Percentiles rank a stretch among this genome's conserved stretches.
These are phyloP conservation scores for Bombus confusus DNA, from an alignment of 1,140 invertebrate species.

Conservation along the genomic window DNA sequence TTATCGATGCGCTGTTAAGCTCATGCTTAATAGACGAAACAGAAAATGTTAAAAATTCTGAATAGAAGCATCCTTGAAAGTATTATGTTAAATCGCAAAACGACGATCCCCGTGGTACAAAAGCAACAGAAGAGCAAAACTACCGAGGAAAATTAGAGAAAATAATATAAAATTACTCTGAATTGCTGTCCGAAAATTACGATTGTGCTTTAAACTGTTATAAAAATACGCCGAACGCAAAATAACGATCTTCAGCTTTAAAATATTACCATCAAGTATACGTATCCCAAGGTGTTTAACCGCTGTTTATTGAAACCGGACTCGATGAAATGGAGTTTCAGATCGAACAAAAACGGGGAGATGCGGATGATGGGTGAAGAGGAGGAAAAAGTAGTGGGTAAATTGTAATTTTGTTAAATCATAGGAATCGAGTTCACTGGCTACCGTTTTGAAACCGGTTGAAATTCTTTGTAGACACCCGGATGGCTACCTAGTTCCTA, in stretches of 20 bases:
- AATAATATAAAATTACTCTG: neutral
- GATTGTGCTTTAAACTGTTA: neutral
- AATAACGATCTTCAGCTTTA: neutral
- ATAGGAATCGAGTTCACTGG: neutral
- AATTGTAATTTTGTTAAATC: slow-evolving; percentile 23
- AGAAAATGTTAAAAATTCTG: no score
- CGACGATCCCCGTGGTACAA: neutral
- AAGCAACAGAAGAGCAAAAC: neutral
- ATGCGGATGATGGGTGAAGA: neutral
- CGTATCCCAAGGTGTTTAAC: neutral
- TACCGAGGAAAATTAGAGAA: no score
- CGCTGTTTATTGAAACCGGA: neutral
- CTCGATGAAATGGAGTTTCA: neutral
- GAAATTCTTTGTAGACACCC: slow-evolving; percentile 9
- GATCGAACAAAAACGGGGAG: neutral
- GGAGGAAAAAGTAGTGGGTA: neutral
- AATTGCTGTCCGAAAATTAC: no score
- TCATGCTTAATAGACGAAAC: no score
- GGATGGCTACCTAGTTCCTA: no score
- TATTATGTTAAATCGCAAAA: neutral
- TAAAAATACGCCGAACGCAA: neutral
- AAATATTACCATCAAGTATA: neutral
- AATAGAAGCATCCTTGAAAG: no score
- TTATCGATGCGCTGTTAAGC: no score
- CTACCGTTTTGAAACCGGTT: neutral